Conservation (phyloP, 1,140 invertebrate species). For the Drosophila rufa region DNA sequence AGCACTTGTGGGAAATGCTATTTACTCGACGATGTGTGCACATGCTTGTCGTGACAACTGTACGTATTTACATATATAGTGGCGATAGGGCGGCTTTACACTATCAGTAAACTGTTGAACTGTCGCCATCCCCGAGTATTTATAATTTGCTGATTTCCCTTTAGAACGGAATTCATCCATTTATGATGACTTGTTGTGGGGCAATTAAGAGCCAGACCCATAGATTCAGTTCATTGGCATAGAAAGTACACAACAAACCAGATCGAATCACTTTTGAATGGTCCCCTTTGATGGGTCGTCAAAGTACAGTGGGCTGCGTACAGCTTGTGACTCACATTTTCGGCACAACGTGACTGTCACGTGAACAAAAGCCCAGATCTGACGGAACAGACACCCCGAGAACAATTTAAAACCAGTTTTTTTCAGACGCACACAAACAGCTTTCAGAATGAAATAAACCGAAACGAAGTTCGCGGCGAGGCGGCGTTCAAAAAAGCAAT, state of each 20-base stretch:
- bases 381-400: constrained; percentile 21
- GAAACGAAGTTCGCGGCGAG: constrained; percentile 31
- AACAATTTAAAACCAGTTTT: constrained; percentile 51
- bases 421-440: constrained; percentile 6
- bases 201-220: constrained; percentile 15
- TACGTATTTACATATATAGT: constrained; percentile 27
- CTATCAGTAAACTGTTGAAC: constrained; percentile 29
- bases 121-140: constrained; percentile 9
- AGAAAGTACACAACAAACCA: constrained; percentile 41
- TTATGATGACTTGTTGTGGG: constrained; percentile 9
- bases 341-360: constrained; percentile 72
- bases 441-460: constrained; percentile 21
- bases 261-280: constrained; percentile 28
- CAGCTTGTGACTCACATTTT: constrained; percentile 45
- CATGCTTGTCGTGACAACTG: constrained; percentile 14
- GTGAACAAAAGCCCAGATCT: constrained; percentile 38
- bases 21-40: constrained; percentile 22
- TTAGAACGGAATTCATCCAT: background rate
- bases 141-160: constrained; percentile 11
- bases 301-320: constrained; percentile 31
- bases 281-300: constrained; percentile 1
- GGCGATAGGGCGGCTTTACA: constrained; percentile 34
- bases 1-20: constrained; percentile 41
- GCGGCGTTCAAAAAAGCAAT: constrained; percentile 25
- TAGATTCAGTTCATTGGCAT: constrained; percentile 67